These are phyloP conservation scores for Chelmon rostratus DNA, from an alignment of 2,797 vertebrate species.

Conservation along the genomic window DNA sequence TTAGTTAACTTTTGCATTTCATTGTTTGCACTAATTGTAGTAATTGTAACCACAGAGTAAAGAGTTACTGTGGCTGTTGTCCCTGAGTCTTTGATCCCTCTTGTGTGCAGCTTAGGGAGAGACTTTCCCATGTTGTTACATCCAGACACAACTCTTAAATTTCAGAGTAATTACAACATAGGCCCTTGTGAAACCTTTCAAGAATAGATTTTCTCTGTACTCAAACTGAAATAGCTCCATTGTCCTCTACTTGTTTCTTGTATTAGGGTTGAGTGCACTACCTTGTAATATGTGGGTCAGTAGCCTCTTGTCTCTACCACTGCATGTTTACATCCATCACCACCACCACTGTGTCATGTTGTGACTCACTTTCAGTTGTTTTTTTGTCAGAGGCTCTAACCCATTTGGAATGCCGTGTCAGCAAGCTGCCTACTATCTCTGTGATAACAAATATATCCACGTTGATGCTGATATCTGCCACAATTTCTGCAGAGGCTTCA, in stretches of 20 bases:
- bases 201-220: slow-evolving; percentile 6
- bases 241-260: background rate
- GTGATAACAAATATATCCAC: background rate
- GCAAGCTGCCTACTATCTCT: background rate
- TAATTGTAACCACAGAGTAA: background rate
- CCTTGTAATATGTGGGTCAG: slow-evolving; percentile 15
- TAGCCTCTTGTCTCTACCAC: background rate
- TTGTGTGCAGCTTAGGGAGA: slow-evolving; percentile 8
- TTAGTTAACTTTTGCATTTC: background rate
- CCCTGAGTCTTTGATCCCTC: slow-evolving; percentile 18
- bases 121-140: background rate
- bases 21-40: background rate
- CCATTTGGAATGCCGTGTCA: slow-evolving; percentile 19
- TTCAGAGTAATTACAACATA: slow-evolving; percentile 20
- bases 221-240: background rate
- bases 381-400: slow-evolving; percentile 5
- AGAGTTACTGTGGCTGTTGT: background rate
- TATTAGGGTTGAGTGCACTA: slow-evolving; percentile 1
- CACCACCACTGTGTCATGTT: slow-evolving; percentile 22
- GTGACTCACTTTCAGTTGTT: slow-evolving; percentile 8
- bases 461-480: slow-evolving; percentile 15
- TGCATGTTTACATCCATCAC: background rate
- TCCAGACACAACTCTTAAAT: slow-evolving; percentile 33
- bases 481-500: slow-evolving; percentile 13
- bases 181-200: background rate